Evolutionary conservation across 1,140 invertebrate species (phyloP).

Genomic region (Trichogramma pretiosum): DNA sequence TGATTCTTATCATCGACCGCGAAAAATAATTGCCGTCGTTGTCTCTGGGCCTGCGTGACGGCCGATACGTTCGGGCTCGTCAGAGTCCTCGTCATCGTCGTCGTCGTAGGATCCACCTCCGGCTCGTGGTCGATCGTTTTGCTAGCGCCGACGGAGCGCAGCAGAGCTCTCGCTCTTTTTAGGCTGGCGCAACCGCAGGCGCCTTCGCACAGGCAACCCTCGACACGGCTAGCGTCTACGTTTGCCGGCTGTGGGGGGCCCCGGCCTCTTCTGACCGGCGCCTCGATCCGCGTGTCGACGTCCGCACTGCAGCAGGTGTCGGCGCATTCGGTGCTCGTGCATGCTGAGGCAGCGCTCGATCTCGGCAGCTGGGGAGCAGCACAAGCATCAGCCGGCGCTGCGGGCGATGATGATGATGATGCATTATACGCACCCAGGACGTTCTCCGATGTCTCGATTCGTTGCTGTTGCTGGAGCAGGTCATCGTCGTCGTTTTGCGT

Average conservation of each 20-base stretch:
- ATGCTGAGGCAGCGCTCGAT: conserved; percentile 8
- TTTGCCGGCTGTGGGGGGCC: conserved; percentile 2
- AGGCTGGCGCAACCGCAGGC: conserved; percentile 34
- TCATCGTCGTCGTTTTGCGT: no score
- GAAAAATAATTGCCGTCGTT: no score
- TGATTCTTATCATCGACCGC: background rate
- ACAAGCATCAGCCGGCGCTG: background rate
- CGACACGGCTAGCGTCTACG: background rate
- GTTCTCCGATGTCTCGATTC: background rate
- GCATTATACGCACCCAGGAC: conserved; percentile 13
- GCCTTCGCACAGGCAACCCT: conserved; percentile 31
- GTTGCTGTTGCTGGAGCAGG: no score
- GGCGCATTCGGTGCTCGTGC: conserved; percentile 7
- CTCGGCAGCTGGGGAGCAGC: conserved; percentile 4
- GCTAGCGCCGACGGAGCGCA: background rate
- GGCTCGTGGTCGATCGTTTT: no score
- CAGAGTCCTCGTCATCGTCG: background rate
- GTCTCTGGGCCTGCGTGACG: background rate
- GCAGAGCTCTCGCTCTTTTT: no score
- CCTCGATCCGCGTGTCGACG: background rate
- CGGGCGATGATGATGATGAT: background rate
- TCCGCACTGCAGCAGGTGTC: background rate
- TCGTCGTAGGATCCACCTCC: background rate
- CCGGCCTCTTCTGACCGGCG: background rate
- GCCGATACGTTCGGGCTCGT: background rate